Conservation (phyloP, 2,113 vertebrate genomes). For the Scytalopus superciliaris region DNA sequence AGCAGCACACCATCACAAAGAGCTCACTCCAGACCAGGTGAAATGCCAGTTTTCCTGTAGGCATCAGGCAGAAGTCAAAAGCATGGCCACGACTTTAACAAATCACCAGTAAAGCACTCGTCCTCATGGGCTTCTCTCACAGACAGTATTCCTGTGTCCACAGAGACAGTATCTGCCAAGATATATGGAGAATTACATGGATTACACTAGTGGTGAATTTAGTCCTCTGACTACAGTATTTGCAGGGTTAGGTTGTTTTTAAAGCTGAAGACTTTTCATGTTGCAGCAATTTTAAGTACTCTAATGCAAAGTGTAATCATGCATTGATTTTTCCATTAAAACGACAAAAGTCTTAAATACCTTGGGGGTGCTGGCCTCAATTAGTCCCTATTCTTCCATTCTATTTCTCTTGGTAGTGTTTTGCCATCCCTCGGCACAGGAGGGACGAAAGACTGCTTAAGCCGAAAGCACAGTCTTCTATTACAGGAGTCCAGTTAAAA, state of each 20-base stretch:
- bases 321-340: constrained; percentile 68
- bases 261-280: background rate
- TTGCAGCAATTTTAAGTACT: constrained; percentile 38
- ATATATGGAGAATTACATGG: background rate
- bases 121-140: background rate
- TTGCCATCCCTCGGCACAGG: background rate
- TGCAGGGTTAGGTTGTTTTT: background rate
- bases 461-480: constrained; percentile 1
- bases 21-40: background rate
- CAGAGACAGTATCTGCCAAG: background rate
- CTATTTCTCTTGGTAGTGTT: constrained; percentile 23
- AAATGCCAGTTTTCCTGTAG: background rate
- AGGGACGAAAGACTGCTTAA: constrained; percentile 12
- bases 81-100: accelerated
- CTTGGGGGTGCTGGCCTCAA: constrained; percentile 25
- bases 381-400: constrained; percentile 38
- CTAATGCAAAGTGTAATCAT: constrained; percentile 51
- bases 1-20: accelerated
- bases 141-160: background rate
- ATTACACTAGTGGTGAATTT: background rate
- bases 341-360: constrained; percentile 56
- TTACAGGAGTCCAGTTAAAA: constrained; percentile 49
- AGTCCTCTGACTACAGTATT: background rate
- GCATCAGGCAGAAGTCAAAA: background rate
- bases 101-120: background rate